phyloP scores from a whole-genome alignment of 2,888 invertebrate genomes.

The Tinea pellionella region DNA sequence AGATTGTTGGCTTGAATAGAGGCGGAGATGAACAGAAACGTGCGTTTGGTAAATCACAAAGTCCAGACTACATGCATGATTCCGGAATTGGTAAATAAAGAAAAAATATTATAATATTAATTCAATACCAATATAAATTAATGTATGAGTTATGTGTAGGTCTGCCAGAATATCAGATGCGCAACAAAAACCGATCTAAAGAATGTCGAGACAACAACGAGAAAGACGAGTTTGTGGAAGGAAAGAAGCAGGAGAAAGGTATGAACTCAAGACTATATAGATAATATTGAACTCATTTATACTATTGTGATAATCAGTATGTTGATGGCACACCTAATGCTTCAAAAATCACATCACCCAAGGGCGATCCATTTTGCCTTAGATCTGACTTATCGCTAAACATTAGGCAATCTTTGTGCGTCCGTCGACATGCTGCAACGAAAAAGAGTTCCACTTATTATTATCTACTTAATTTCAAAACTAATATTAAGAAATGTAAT shows the following conservation, averaged over 20 bases:
- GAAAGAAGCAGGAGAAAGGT: slow-evolving; percentile 63
- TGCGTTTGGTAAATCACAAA: slow-evolving; percentile 58
- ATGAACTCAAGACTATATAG: slow-evolving; percentile 15
- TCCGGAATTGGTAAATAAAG: slow-evolving; percentile 56
- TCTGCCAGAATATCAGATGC: slow-evolving; percentile 60
- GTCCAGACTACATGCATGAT: slow-evolving; percentile 67
- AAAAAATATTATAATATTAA: background rate
- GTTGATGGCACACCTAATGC: too few species aligned
- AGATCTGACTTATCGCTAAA: too few species aligned
- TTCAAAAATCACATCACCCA: too few species aligned
- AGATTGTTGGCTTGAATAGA: slow-evolving; percentile 60
- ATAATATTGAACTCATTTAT: background rate
- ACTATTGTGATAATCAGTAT: too few species aligned
- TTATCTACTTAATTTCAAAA: background rate
- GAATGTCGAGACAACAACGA: slow-evolving; percentile 29
- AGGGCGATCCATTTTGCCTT: too few species aligned
- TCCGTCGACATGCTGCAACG: too few species aligned
- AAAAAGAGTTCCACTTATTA: too few species aligned
- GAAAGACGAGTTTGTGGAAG: slow-evolving; percentile 70
- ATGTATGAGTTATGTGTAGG: slow-evolving; percentile 27
- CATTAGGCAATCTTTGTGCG: too few species aligned
- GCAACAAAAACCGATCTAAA: slow-evolving; percentile 55
- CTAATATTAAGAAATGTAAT: background rate
- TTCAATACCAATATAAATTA: background rate
- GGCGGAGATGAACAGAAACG: slow-evolving; percentile 62